Percentiles rank a stretch among this genome's conserved stretches.
phyloP scores from a whole-genome alignment of 2,797 vertebrate species.

The Coccyzus lansbergi region DNA sequence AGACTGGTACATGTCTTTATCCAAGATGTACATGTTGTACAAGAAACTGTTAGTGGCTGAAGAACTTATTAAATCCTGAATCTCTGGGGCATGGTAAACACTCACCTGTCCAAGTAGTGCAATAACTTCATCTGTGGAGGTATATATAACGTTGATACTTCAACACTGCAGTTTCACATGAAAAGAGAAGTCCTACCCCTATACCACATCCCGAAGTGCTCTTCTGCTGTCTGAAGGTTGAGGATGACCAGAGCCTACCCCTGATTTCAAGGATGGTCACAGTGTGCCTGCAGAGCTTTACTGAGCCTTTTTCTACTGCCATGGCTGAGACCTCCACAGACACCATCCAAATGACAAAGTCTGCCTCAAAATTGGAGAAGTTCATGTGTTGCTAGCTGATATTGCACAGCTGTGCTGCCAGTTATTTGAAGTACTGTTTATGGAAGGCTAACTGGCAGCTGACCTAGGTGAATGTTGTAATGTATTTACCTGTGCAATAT shows the following conservation, averaged over 20 bases:
- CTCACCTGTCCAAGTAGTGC: neutral
- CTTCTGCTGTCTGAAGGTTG: neutral
- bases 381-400: fast-evolving
- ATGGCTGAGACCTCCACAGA: neutral
- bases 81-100: neutral
- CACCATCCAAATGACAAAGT: neutral
- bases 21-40: neutral
- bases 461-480: neutral
- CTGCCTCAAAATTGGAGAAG: neutral
- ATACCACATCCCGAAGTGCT: neutral
- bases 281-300: neutral
- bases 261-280: neutral
- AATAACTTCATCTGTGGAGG: fast-evolving
- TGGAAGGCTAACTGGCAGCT: fast-evolving
- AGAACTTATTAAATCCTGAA: neutral
- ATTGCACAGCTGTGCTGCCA: neutral
- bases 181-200: neutral
- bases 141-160: neutral
- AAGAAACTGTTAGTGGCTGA: neutral
- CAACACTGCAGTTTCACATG: neutral
- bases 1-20: neutral
- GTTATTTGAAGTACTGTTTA: neutral
- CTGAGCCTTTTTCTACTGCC: neutral
- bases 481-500: fast-evolving
- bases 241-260: neutral